Base-by-base conservation (phyloP, 2,888 invertebrate genomes). In the Caenorhabditis drosophilae region DNA sequence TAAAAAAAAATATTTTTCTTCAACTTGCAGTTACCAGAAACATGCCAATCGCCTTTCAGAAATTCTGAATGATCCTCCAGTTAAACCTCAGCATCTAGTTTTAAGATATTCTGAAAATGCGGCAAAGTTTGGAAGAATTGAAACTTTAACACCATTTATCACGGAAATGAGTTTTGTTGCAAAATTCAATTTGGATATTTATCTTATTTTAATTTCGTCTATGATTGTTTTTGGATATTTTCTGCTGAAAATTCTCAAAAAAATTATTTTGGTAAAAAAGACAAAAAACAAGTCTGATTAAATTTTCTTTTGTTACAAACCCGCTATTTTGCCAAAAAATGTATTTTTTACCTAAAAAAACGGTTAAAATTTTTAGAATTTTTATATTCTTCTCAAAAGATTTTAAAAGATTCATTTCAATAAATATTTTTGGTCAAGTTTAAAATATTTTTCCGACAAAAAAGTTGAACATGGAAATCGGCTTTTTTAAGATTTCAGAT, bases 51-150 rank as follows among this genome's bases (percentile, higher is more conserved):
- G 55, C 0, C 46, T 61, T 4, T 55, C 61, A 1, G 26, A 40
- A 4, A 38, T 61, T 2, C 42, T 61, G 6, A 16, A 31, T 2
- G 40, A 52, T 42, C 55, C 41, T 26, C 61, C 61, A 26, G 55
- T 56, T 9, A 47, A 41, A 9, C 51, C 55, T 23, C 36, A 35
- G 11, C 51, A 61, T 16, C 15, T 56, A 12, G 42, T 61, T 35
- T 25, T 61, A 1, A 51, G 26, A 18, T 55, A 61, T 41, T 40
- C 55, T 0, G 61, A 61, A 41, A 50, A 46, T 45, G 55, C 55
- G 1, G 61, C 61, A 2, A 50, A 26, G 42, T 61, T 31, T 31
- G 31, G 31, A 6, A 31, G 12, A 12, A 31, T 31, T 9, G 7
- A 6, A 9, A 31, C 31, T 9, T 12, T 31, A 9, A 31, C 31